Base-by-base conservation (phyloP, 2,888 invertebrate species). In the Drosophila fungiperda region DNA sequence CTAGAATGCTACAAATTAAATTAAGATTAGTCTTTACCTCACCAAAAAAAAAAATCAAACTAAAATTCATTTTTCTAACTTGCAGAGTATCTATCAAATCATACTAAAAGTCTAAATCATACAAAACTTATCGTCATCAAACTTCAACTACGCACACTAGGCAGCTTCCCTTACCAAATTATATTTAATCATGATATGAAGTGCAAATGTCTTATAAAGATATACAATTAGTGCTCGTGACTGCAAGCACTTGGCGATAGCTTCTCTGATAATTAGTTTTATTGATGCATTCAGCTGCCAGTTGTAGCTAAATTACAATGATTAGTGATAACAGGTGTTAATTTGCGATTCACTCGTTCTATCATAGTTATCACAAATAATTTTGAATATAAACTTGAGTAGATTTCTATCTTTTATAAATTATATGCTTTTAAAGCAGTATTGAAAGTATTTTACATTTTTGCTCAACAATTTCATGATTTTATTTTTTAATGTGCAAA, bases 261-360 rank as follows among this genome's bases (percentile, higher is more conserved):
- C 45, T 36, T 33, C 52, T 29, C 49, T 9, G 42, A 75, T 63
- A 87, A 84, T 76, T 73, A 70, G 63, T 84, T 84, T 74, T 89
- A 89, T 87, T 84, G 73, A 84, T 78, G 83, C 87, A 72, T 87
- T 76, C 70, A 60, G 79, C 89, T 89, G 87, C 76, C 70, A 57
- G 68, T 70, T 70, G 65, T 49, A 73, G 89, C 78, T 84, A 84
- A 84, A 79, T 58, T 29, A 23, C 17, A n/a, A 67, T 70, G 64
- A 73, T 82, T 68, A 70, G 59, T 68, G 68, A 68, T 83, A 83
- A 78, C 62, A 72, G 53, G 48, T 73, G 62, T 50, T 66, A 36
- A 61, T 57, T 68, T 42, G 49, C 35, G 38, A 29, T 29, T 11
- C 29, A 49, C 33, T 58, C 33, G 33, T 53, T 57, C 45, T 48